These are phyloP conservation scores for Pectinophora gossypiella DNA, from an alignment of 1,140 invertebrate genomes.

Conservation along the genomic window DNA sequence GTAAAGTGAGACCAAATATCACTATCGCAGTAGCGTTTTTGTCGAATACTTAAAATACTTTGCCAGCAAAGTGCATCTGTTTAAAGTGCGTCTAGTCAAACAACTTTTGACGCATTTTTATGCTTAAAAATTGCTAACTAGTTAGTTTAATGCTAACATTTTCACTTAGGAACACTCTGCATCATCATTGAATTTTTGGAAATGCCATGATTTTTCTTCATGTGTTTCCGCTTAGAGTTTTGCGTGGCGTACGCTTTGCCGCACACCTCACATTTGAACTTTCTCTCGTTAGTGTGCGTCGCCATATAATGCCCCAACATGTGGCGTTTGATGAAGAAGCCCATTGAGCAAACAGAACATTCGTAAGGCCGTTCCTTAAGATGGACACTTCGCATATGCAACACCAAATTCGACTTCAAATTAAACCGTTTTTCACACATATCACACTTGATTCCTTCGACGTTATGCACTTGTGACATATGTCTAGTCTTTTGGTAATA, in stretches of 20 bases:
- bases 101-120: too few species aligned
- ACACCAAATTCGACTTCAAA: slow-evolving; percentile 55
- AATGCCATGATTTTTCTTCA: slow-evolving; percentile 64
- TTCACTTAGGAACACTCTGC: slow-evolving; percentile 21
- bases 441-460: slow-evolving; percentile 57
- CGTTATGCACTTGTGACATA: slow-evolving; percentile 62
- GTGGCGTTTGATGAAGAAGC: slow-evolving; percentile 61
- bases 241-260: slow-evolving; percentile 61
- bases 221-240: slow-evolving; percentile 57
- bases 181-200: slow-evolving; percentile 31
- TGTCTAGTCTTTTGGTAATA: slow-evolving; percentile 67
- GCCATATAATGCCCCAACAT: slow-evolving; percentile 61
- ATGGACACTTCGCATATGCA: slow-evolving; percentile 62
- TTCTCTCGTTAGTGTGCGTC: slow-evolving; percentile 62
- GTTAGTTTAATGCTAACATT: too few species aligned
- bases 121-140: too few species aligned
- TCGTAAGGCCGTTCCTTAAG: slow-evolving; percentile 59
- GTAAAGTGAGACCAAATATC: too few species aligned
- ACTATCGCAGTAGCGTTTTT: too few species aligned
- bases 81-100: too few species aligned
- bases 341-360: slow-evolving; percentile 61
- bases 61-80: too few species aligned
- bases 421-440: slow-evolving; percentile 61
- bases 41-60: too few species aligned
- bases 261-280: slow-evolving; percentile 59